Evolutionary conservation across 2,113 vertebrate genomes (phyloP).

Genomic region (Mixornis gularis): DNA sequence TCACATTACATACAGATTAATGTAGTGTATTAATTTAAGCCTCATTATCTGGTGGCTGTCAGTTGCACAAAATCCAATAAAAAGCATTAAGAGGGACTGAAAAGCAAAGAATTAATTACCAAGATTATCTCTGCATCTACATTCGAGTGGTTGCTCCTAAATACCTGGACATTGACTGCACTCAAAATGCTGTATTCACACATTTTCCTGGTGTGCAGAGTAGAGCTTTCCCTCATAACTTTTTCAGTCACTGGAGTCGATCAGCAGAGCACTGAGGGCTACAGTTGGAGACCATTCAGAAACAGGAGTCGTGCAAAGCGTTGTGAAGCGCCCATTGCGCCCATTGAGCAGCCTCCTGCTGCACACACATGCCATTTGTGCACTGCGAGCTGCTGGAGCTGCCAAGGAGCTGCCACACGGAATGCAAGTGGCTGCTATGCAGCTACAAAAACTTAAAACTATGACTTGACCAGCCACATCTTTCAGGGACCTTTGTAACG

Average conservation of each 20-base stretch:
- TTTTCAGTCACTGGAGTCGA: neutral
- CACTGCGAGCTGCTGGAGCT: neutral
- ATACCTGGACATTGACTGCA: neutral
- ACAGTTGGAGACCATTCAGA: neutral
- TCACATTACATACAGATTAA: neutral
- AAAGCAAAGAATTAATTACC: neutral
- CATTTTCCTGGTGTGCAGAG: neutral
- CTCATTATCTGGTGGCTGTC: neutral
- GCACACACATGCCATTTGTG: neutral
- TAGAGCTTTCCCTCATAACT: neutral
- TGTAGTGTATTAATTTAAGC: neutral
- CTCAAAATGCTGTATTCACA: neutral
- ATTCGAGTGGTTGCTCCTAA: fast-evolving
- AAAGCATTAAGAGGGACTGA: neutral
- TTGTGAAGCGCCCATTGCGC: neutral
- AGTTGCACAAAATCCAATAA: neutral
- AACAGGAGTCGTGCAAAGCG: neutral
- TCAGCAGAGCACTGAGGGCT: neutral
- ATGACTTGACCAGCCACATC: neutral
- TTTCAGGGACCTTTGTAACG: neutral
- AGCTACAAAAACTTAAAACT: neutral
- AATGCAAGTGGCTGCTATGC: neutral
- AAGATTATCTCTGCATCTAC: neutral
- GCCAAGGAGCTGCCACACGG: neutral
- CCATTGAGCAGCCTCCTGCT: neutral